These are phyloP conservation scores for Gallinago paraguaiae DNA, from an alignment of 2,113 vertebrate genomes.

Conservation along the genomic window DNA sequence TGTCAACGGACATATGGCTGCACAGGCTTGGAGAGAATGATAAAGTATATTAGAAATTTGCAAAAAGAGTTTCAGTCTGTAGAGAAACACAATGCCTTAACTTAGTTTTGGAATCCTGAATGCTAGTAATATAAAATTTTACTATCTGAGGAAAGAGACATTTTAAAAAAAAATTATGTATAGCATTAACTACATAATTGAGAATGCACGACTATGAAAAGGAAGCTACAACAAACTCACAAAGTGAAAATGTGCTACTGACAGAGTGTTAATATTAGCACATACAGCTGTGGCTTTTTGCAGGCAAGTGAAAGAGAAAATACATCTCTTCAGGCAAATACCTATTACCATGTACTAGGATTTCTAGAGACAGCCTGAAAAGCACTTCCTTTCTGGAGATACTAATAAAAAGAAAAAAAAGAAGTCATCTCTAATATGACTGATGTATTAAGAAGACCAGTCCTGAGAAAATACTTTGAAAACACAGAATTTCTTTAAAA, in stretches of 20 bases:
- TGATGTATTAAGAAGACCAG: not conserved
- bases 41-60: not conserved
- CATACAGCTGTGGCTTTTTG: not conserved
- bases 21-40: not conserved
- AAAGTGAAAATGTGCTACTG: not conserved
- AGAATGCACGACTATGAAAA: not conserved
- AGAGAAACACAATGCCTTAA: not conserved
- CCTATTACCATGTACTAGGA: not conserved
- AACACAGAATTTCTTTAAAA: not conserved
- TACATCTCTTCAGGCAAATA: not conserved
- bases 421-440: not conserved
- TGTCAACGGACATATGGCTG: not conserved
- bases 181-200: not conserved
- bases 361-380: not conserved
- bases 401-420: not conserved
- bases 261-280: not conserved
- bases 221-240: not conserved
- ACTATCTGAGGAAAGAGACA: not conserved
- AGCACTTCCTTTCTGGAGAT: not conserved
- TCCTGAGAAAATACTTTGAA: not conserved
- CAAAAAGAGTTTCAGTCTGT: not conserved
- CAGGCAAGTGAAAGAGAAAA: not conserved
- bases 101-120: not conserved
- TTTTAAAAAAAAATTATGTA: not conserved
- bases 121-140: constrained; percentile 3